Evolutionary conservation across 2,113 vertebrate species (phyloP).

Genomic region (Bos javanicus): DNA sequence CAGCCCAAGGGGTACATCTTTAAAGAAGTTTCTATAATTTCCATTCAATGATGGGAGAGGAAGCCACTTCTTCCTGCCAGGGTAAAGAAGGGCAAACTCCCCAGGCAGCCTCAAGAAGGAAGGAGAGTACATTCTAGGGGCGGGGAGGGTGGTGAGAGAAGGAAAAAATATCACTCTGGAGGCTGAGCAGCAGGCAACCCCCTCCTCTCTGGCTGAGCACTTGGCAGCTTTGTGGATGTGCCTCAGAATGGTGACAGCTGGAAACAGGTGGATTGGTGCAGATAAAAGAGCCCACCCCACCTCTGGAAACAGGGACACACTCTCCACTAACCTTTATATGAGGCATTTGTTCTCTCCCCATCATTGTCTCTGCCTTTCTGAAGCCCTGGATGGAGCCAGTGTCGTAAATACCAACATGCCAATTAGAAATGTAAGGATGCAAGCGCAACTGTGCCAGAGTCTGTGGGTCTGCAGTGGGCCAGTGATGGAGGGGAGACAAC

Average conservation of each 20-base stretch:
- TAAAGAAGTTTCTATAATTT: slow-evolving; percentile 43
- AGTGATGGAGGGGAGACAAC: not conserved
- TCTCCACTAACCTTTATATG: slow-evolving; percentile 61
- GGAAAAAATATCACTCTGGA: not conserved
- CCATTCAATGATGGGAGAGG: not conserved
- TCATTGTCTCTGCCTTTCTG: slow-evolving; percentile 58
- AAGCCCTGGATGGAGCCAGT: slow-evolving; percentile 14
- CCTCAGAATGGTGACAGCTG: slow-evolving; percentile 54
- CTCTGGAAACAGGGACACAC: slow-evolving; percentile 44
- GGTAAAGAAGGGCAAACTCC: not conserved
- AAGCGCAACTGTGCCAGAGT: not conserved
- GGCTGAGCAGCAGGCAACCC: not conserved
- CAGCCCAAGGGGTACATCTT: not conserved
- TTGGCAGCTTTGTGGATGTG: not conserved
- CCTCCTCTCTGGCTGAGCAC: not conserved
- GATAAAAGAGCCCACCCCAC: slow-evolving; percentile 55
- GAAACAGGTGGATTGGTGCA: slow-evolving; percentile 56
- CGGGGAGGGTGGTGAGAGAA: not conserved
- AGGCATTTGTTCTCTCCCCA: slow-evolving; percentile 55
- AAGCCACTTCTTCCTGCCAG: not conserved
- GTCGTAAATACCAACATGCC: slow-evolving; percentile 41
- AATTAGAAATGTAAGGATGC: slow-evolving; percentile 33
- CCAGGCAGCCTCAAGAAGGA: not conserved
- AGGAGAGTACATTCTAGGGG: not conserved
- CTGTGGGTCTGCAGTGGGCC: not conserved